These are phyloP conservation scores for Opisthocomus hoazin DNA, from an alignment of 2,113 vertebrate species.

Conservation along the genomic window DNA sequence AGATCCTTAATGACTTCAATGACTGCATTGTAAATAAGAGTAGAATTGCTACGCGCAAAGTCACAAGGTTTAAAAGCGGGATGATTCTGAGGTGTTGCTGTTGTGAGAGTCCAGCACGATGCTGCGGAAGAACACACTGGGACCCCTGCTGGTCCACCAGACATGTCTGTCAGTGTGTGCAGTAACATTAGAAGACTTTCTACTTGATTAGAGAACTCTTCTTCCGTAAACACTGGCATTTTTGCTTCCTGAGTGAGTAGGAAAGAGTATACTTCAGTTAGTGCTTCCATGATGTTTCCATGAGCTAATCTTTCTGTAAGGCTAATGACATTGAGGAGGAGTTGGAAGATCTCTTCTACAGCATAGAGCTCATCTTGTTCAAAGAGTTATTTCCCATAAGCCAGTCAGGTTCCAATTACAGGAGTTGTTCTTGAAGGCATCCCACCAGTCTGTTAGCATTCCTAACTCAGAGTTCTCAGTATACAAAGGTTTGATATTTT, in stretches of 20 bases:
- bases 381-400: slow-evolving; percentile 31
- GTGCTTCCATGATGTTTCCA: slow-evolving; percentile 42
- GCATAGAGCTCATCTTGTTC: not conserved
- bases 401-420: slow-evolving; percentile 40
- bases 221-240: slow-evolving; percentile 21
- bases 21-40: not conserved
- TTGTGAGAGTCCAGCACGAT: slow-evolving; percentile 44
- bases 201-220: slow-evolving; percentile 47
- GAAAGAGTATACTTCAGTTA: slow-evolving; percentile 57
- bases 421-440: not conserved
- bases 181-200: slow-evolving; percentile 20
- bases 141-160: not conserved
- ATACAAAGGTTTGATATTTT: not conserved
- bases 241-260: slow-evolving; percentile 45
- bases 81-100: not conserved
- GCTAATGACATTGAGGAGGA: slow-evolving; percentile 9
- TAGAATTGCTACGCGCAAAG: not conserved
- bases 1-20: slow-evolving; percentile 21
- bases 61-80: not conserved
- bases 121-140: slow-evolving; percentile 32
- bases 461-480: not conserved
- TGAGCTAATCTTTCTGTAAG: slow-evolving; percentile 28
- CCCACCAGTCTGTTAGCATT: slow-evolving; percentile 27
- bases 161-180: not conserved
- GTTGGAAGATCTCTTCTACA: not conserved